Evolutionary conservation across 2,888 invertebrate genomes (phyloP), one percentile per base, ranked within the genome.

Genomic region (Archaeoteleia sp.): DNA sequence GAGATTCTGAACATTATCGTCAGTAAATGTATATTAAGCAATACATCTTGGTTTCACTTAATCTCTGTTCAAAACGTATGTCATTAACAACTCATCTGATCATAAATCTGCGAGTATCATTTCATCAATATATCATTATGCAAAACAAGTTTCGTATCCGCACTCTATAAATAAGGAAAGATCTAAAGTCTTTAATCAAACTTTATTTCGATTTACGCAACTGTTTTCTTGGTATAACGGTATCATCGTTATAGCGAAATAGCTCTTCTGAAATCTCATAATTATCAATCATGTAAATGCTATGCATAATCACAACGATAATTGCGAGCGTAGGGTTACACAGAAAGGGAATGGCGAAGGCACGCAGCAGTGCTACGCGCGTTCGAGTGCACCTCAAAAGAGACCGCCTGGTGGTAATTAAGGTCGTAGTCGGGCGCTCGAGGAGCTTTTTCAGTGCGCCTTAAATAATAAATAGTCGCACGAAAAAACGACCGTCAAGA

Each of bases 401-500:
- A 67, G 63, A 62, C 70, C 70, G 70, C 67, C 67, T 60, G 65
- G 17, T 45, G 63, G 67, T 82, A 82, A 82, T 82, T 82, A 82
- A 78, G 74, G 74, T 75, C 75, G 55, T 70, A 67, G 75, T 72
- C 77, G 71, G 70, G 75, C 74, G 70, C 72, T 67, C 70, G 70
- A 66, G 61, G 73, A 76, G 74, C 78, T 75, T 79, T 74, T 74
- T 74, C 53, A 70, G 69, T 61, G 46, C 32, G 57, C 35, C 75
- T 76, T 78, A 74, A 77, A 80, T 81, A 80, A 80, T 76, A 77
- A 80, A 79, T 76, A 75, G 74, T 71, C 65, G 55, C 67, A 54
- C 57, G 63, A 69, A 69, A 75, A 73, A 68, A 49, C 32, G 60
- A 43, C 23, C 45, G 51, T 40, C 35, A 43, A 37, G 23, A 54